Base-by-base conservation (phyloP, 2,113 vertebrate genomes). In the Rhipidura dahli region DNA sequence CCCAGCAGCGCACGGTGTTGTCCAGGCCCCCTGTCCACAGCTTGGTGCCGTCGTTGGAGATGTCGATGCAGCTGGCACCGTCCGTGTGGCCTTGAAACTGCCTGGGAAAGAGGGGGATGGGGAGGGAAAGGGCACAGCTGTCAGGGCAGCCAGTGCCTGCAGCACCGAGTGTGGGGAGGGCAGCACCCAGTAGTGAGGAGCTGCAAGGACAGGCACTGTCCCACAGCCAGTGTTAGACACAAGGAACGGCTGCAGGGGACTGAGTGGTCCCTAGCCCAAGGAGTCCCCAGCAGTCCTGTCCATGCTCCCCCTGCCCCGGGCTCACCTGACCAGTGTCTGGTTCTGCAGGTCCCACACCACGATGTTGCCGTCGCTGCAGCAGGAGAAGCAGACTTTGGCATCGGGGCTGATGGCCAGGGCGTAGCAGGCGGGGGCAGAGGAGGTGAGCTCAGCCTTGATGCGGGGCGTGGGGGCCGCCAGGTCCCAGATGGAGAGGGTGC, bases 371-470 rank as follows among this genome's bases (percentile, higher is more conserved):
- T 98, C 98, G 7, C 98, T 98, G 98, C 98, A 99, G 98, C 98
- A 99, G 89, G 98, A 99, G 96, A 99, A 99, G 98, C 98, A 98
- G 93, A 99, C 98, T 89, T 98, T 99, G 97, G 98, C 75, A 44
- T 99, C 98, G 0, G 98, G 98, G 90, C 98, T 99, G 97, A 99
- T 98, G 96, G 98, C 98, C 96, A 98, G 97, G 30, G 98, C 98
- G 8, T 99, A 99, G 97, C 98, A 99, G 91, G 98, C 98, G 0
- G 98, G 98, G 13, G 98, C 98, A 1, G 98, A 98, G 31, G 98
- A 98, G 47, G 98, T 98, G 87, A 98, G 97, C 97, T 99, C 98
- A 0, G 98, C 98, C 96, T 99, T 99, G 96, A 99, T 99, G 94
- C 98, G 98, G 4, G 98, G 98, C 3, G 98, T 99, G 44, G 98